A percentile compares a stretch with the other conserved stretches of the same genome.
Conservation (phyloP, 2,888 invertebrate species). For the Rhimphoctona megacephalus region DNA sequence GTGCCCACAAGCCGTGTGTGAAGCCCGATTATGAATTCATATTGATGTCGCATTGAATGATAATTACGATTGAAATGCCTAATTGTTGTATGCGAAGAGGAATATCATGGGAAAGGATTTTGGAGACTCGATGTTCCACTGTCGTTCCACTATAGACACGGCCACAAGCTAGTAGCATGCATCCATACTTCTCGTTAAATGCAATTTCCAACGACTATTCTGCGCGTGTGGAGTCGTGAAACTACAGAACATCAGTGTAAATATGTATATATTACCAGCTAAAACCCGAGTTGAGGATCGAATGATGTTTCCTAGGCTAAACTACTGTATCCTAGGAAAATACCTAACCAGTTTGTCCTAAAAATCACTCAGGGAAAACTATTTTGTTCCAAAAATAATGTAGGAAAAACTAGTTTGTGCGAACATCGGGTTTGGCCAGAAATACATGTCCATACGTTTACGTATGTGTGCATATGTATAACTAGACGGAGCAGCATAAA, state of each 20-base stretch:
- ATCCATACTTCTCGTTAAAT: conserved; percentile 71
- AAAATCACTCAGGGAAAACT: background rate
- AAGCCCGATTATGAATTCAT: conserved; percentile 75
- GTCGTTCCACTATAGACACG: background rate
- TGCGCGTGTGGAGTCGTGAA: conserved; percentile 55
- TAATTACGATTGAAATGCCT: conserved; percentile 78
- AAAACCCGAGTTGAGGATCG: background rate
- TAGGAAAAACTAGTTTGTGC: background rate
- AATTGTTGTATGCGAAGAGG: conserved; percentile 76
- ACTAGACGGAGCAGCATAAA: conserved; percentile 32
- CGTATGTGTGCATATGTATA: conserved; percentile 1
- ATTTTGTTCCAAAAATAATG: background rate
- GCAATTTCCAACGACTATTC: conserved; percentile 74
- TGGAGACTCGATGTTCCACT: conserved; percentile 20
- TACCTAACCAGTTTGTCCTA: background rate
- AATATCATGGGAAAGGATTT: conserved; percentile 34
- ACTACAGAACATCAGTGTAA: conserved; percentile 11
- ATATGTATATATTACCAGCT: background rate
- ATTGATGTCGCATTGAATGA: conserved; percentile 76
- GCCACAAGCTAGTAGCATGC: conserved; percentile 22
- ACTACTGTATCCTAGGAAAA: too few species aligned
- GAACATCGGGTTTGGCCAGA: background rate
- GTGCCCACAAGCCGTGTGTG: conserved; percentile 56
- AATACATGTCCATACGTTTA: background rate
- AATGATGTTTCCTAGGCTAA: too few species aligned